Conservation (phyloP, 2,888 invertebrate genomes). For the Xanthostigma xanthostigma region DNA sequence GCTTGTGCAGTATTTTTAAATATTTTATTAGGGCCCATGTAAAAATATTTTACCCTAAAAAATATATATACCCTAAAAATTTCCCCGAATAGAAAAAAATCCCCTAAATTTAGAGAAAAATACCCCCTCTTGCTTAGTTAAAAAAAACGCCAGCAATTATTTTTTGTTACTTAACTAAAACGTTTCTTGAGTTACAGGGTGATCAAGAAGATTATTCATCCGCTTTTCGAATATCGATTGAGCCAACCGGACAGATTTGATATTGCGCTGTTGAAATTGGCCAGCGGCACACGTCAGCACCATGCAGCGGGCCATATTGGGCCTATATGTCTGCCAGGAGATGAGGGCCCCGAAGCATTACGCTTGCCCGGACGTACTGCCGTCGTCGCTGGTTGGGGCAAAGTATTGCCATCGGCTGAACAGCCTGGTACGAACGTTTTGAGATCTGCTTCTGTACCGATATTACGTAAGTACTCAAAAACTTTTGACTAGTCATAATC, state of each 20-base stretch:
- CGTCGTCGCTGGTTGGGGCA: constrained; percentile 73
- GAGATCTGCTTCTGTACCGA: constrained; percentile 67
- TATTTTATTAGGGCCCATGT: too few relatives aligned
- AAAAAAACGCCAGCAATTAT: too few relatives aligned
- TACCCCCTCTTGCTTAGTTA: too few relatives aligned
- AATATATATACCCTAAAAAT: too few relatives aligned
- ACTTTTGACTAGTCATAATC: background rate
- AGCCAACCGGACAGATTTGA: constrained; percentile 75
- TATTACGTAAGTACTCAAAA: constrained; percentile 43
- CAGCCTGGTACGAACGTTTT: constrained; percentile 69
- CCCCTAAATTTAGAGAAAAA: too few relatives aligned
- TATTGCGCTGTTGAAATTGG: constrained; percentile 57
- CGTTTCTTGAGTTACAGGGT: constrained; percentile 31
- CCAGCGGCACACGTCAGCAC: constrained; percentile 37
- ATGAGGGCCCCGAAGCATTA: constrained; percentile 18
- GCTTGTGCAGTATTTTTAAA: too few relatives aligned
- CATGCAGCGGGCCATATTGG: constrained; percentile 41
- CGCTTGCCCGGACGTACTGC: constrained; percentile 38
- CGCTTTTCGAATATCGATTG: constrained; percentile 62
- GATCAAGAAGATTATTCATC: constrained; percentile 60
- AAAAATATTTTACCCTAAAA: too few relatives aligned
- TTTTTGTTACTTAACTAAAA: background rate
- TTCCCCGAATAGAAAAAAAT: too few relatives aligned
- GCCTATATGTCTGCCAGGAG: constrained; percentile 60
- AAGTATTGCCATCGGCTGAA: constrained; percentile 54